Evolutionary conservation across 2,888 invertebrate genomes (phyloP).

Genomic region (Saturnia japonica): DNA sequence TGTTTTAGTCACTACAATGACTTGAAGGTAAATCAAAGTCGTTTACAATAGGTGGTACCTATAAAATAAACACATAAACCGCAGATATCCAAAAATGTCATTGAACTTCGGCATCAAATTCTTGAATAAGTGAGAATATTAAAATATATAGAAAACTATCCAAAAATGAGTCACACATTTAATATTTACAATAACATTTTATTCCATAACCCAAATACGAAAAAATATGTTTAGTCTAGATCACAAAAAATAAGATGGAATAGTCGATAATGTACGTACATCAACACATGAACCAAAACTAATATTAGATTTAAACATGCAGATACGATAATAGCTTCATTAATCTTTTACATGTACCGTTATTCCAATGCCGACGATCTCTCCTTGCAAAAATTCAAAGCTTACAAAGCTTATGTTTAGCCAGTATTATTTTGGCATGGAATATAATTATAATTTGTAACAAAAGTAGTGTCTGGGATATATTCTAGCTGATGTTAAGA

Average conservation of each 20-base stretch:
- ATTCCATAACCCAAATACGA: slow-evolving; percentile 2
- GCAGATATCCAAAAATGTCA: not conserved
- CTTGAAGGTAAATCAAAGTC: not conserved
- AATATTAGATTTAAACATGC: slow-evolving; percentile 47
- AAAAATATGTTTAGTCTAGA: slow-evolving; percentile 25
- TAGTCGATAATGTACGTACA: slow-evolving; percentile 39
- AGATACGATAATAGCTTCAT: slow-evolving; percentile 48
- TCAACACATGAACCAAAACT: slow-evolving; percentile 35
- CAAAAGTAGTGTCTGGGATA: not conserved
- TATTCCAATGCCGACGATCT: slow-evolving; percentile 51
- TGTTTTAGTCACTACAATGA: not conserved
- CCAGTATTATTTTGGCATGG: slow-evolving; percentile 28
- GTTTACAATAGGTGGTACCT: not conserved
- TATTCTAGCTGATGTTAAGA: not conserved
- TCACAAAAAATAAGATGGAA: slow-evolving; percentile 43
- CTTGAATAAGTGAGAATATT: not conserved
- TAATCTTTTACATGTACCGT: slow-evolving; percentile 64
- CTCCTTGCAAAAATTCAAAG: slow-evolving; percentile 38
- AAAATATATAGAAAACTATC: not conserved
- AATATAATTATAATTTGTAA: slow-evolving; percentile 1
- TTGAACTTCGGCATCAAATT: not conserved
- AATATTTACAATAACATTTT: not conserved
- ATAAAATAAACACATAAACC: not conserved
- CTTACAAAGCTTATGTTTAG: slow-evolving; percentile 24
- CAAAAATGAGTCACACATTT: not conserved